Evolutionary conservation across 2,113 vertebrate genomes (phyloP), one percentile per base, ranked within the genome.

Genomic region (Tragelaphus strepsiceros): DNA sequence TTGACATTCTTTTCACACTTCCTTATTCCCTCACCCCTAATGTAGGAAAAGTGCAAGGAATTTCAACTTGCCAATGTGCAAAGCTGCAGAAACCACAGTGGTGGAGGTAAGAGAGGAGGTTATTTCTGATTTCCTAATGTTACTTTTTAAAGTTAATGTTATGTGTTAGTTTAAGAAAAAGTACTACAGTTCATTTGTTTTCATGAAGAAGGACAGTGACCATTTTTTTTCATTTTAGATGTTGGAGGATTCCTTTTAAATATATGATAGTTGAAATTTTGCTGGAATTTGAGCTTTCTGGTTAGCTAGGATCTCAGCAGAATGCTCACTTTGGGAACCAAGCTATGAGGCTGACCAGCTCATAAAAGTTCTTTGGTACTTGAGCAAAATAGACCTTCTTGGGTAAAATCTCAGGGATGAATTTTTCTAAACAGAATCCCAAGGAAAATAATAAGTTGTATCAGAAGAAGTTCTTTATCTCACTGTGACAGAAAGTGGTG

Each of bases 41-140:
- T 90, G 11, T 74, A 99, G 99, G 97, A 99, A 99, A 99, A 99
- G 99, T 7, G 99, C 99, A 51, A 99, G 99, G 96, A 99, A 99
- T 98, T 99, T 99, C 98, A 99, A 99, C 98, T 99, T 99, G 93
- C 99, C 99, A 0, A 99, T 99, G 99, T 99, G 99, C 98, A 99
- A 99, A 98, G 99, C 99, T 98, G 99, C 99, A 46, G 99, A 98
- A 97, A 99, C 98, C 96, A 99, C 99, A 30, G 99, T 99, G 32
- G 99, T 99, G 26, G 99, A 99, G 99, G 99, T 99, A 99, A 81
- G 99, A 39, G 19, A 28, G 90, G 28, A 89, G 77, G 30, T 49
- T 64, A 22, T 51, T 88, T 53, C 61, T 51, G 7, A 81, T 90
- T 54, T 95, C 16, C n/a, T 87, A 19, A 13, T 61, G 17, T 87